Conservation (phyloP, 1,140 invertebrate species). For the Spodoptera litura region DNA sequence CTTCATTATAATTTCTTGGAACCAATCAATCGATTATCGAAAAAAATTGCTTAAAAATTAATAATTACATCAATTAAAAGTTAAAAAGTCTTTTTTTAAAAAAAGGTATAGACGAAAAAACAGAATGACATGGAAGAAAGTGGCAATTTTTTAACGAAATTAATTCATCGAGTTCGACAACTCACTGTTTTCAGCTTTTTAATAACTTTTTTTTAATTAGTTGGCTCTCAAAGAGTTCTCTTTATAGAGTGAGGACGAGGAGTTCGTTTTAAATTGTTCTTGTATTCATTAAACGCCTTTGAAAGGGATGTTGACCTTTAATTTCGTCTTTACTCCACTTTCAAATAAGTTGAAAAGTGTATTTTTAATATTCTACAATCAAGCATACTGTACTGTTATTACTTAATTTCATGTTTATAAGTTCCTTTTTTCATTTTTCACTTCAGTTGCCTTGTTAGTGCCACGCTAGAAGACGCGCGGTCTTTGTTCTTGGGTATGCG, state of each 20-base stretch:
- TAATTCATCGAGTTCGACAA: conserved; percentile 67
- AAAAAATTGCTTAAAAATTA: too few relatives aligned
- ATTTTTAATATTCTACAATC: conserved; percentile 10
- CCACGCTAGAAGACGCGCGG: too few relatives aligned
- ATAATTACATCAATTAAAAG: conserved; percentile 28
- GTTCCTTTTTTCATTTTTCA: too few relatives aligned
- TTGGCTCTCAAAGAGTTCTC: conserved; percentile 58
- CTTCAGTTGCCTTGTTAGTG: too few relatives aligned
- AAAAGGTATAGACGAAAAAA: conserved; percentile 45
- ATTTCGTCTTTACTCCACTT: conserved; percentile 29
- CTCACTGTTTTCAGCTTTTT: conserved; percentile 61
- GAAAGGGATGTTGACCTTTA: conserved; percentile 47
- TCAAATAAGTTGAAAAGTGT: conserved; percentile 15
- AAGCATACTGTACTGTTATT: neutral
- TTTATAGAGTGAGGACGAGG: conserved; percentile 53
- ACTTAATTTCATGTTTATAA: neutral
- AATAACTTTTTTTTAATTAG: conserved; percentile 69
- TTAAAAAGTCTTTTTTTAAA: neutral
- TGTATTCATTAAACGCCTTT: conserved; percentile 59
- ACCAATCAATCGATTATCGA: too few relatives aligned
- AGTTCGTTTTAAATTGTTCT: conserved; percentile 62
- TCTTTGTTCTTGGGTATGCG: too few relatives aligned
- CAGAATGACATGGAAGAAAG: conserved; percentile 56
- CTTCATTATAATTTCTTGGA: too few relatives aligned
- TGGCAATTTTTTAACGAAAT: conserved; percentile 60